These are phyloP conservation scores for Myiopsitta monachus DNA, from an alignment of 2,113 vertebrate genomes.

Conservation along the genomic window DNA sequence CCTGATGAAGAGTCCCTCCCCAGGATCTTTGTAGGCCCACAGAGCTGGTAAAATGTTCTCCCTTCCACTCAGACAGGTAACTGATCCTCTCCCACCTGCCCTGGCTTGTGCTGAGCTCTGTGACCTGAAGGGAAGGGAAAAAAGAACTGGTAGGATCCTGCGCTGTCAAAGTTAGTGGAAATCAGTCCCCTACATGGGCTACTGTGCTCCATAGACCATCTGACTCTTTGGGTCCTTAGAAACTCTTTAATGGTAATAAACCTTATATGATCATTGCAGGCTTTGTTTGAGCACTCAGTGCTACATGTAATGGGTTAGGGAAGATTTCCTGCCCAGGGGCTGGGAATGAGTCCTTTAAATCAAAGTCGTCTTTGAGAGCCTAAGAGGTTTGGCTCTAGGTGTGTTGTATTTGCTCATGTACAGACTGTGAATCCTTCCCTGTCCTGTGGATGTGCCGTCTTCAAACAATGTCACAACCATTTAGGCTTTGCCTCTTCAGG, in stretches of 20 bases:
- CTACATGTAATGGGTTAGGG: background rate
- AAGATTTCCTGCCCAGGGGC: background rate
- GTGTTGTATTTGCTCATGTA: background rate
- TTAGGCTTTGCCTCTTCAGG: background rate
- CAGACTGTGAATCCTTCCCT: background rate
- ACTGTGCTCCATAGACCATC: background rate
- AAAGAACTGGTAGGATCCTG: background rate
- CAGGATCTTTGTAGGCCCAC: background rate
- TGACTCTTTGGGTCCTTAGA: background rate
- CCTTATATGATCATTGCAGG: accelerated
- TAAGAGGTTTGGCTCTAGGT: background rate
- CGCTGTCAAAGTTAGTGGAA: background rate
- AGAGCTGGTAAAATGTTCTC: background rate
- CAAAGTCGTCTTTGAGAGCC: background rate
- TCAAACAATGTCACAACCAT: background rate
- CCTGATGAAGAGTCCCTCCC: background rate
- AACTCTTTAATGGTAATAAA: background rate
- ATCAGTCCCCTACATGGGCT: background rate
- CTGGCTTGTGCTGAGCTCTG: accelerated
- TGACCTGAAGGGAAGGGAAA: background rate
- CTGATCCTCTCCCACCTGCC: background rate
- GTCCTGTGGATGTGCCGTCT: background rate
- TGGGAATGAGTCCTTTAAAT: background rate
- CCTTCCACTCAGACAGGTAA: accelerated
- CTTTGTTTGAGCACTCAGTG: background rate